A percentile compares a stretch with the other conserved stretches of the same genome.
phyloP scores from a whole-genome alignment of 2,113 vertebrate genomes.

The Cacatua alba region DNA sequence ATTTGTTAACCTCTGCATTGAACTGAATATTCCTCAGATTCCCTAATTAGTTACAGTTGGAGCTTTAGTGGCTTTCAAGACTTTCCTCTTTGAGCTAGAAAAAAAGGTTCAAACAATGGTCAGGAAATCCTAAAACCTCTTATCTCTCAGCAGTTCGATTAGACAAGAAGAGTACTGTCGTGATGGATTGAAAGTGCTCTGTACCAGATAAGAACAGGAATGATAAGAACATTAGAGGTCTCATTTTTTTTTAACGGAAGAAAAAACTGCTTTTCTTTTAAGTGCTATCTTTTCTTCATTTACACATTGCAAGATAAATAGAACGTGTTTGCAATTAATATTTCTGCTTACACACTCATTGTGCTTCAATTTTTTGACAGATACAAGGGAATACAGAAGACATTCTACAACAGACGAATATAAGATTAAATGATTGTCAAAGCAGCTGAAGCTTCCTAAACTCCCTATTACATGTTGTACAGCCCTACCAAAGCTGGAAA shows the following conservation, averaged over 20 bases:
- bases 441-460: background rate
- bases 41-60: constrained; percentile 73
- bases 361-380: background rate
- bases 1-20: constrained; percentile 71
- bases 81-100: constrained; percentile 54
- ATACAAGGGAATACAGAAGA: background rate
- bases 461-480: background rate
- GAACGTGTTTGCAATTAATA: constrained; percentile 30
- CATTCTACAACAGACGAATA: background rate
- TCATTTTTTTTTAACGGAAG: background rate
- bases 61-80: constrained; percentile 65
- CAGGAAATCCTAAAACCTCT: constrained; percentile 65
- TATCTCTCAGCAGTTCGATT: constrained; percentile 62
- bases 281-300: constrained; percentile 8
- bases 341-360: background rate
- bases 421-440: background rate
- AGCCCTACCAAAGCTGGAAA: background rate
- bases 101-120: constrained; percentile 68
- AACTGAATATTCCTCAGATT: constrained; percentile 70
- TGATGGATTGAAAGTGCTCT: constrained; percentile 46
- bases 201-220: constrained; percentile 48
- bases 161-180: constrained; percentile 59
- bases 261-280: constrained; percentile 12
- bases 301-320: background rate
- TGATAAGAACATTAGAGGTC: constrained; percentile 42